Conservation (phyloP, 1,140 invertebrate species). For the Lordiphosa mommai region DNA sequence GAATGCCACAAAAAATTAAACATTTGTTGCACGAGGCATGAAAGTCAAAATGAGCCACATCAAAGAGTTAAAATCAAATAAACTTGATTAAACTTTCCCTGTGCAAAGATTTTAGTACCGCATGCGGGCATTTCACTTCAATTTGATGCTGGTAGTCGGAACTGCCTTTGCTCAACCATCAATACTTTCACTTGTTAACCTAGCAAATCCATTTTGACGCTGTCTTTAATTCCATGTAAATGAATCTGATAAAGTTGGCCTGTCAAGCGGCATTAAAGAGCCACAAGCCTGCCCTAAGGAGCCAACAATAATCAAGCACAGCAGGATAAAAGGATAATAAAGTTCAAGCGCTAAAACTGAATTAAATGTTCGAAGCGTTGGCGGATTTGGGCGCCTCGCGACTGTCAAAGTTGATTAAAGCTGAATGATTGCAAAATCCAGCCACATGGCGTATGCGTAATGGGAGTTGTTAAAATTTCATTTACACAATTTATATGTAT, state of each 20-base stretch:
- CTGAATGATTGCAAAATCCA: not conserved
- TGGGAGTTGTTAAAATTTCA: slow-evolving; percentile 11
- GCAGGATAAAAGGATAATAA: slow-evolving; percentile 36
- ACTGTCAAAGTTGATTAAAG: slow-evolving; percentile 30
- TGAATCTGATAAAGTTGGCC: not conserved
- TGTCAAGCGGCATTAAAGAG: too few relatives aligned
- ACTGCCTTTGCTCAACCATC: not conserved
- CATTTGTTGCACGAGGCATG: slow-evolving; percentile 5
- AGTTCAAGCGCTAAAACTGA: slow-evolving; percentile 40
- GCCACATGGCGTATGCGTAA: slow-evolving; percentile 14
- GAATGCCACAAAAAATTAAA: too few relatives aligned
- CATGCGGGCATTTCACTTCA: too few relatives aligned
- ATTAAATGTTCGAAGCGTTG: slow-evolving; percentile 20
- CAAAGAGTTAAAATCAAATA: not conserved
- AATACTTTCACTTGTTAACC: not conserved
- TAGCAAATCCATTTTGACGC: not conserved
- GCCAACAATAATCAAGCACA: slow-evolving; percentile 33
- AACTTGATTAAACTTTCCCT: too few relatives aligned
- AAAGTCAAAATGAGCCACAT: too few relatives aligned
- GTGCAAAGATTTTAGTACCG: too few relatives aligned
- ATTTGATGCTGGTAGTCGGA: not conserved
- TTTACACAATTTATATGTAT: too few relatives aligned
- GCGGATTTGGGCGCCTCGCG: slow-evolving; percentile 10
- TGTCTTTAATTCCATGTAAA: too few relatives aligned
- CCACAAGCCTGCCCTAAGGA: too few relatives aligned